Base-by-base conservation (phyloP, 2,888 invertebrate genomes). In the Gibbula magus region DNA sequence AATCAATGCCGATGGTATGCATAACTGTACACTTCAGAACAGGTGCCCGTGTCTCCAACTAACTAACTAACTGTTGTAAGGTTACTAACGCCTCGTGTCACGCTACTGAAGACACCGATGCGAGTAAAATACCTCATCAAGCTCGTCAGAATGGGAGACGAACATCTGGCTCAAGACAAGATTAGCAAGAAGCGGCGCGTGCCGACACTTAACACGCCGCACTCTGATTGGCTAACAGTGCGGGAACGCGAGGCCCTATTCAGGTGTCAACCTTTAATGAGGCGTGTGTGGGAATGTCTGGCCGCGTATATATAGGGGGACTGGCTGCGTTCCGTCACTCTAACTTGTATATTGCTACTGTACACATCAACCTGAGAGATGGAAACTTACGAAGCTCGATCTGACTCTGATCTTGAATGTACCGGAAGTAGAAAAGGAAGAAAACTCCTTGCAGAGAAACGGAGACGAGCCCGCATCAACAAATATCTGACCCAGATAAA, bases 401-500 rank as follows among this genome's bases (percentile, higher is more conserved):
- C 29, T 22, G 61, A 61, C 25, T 29, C 61, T 16, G 61, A 61
- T 35, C 18, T 35, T 29, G 70, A 70, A 39, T 70, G 35, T 70
- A 70, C 35, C 20, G 39, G 35, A 32, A 32, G 20, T 32, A 70
- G 70, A 25, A 70, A 70, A 35, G 82, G 82, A 5, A 79, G 80
- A 73, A 82, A 82, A 53, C 75, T 82, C 0, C 32, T 82, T 25
- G 82, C 82, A 56, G 82, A 82, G 54, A 82, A 82, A 73, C 80
- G 80, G 53, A 39, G 82, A 22, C 70, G 82, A 52, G 82, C 77
- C 3, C 61, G 82, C 25, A 82, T 82, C 35, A 82, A 82, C 76
- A 76, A 80, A 13, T 82, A 79, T 66, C 53, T 82, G 78, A 53
- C 76, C 35, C 77, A 80, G 70, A 82, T 82, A n/a, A 53, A 80